phyloP scores from a whole-genome alignment of 2,113 vertebrate species.

The Mesoclemmys tuberculata region DNA sequence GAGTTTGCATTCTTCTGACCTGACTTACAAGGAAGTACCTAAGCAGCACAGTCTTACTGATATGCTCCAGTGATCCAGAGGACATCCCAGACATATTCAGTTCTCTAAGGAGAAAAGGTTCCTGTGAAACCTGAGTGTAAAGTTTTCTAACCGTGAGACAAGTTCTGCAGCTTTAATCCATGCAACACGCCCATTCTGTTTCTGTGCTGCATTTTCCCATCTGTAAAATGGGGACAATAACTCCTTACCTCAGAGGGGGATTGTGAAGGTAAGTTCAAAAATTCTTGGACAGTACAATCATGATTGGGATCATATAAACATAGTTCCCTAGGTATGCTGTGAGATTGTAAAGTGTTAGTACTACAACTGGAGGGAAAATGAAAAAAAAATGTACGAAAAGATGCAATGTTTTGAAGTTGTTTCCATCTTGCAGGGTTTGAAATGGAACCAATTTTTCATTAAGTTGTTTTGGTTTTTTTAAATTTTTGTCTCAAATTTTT shows the following conservation, averaged over 20 bases:
- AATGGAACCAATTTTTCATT: not conserved
- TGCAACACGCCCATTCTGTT: not conserved
- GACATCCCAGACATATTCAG: not conserved
- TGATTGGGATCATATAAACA: not conserved
- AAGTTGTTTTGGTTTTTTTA: not conserved
- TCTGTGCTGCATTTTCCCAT: no score
- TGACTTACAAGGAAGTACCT: conserved; percentile 1
- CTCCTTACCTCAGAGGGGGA: no score
- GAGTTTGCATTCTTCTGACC: not conserved
- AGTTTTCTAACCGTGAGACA: not conserved
- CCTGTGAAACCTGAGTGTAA: not conserved
- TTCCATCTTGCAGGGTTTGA: not conserved
- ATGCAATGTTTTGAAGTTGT: not conserved
- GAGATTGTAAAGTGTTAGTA: not conserved
- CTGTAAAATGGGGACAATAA: no score
- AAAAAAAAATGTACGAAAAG: not conserved
- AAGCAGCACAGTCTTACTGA: not conserved
- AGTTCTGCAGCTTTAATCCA: not conserved
- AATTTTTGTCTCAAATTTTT: not conserved
- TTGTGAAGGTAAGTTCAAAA: not conserved
- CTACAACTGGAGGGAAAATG: not conserved
- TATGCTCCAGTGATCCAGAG: not conserved
- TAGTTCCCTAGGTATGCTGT: not conserved
- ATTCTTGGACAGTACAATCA: not conserved
- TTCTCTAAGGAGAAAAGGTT: not conserved